Evolutionary conservation across 2,113 vertebrate species (phyloP).

Genomic region (Ictalurus furcatus): DNA sequence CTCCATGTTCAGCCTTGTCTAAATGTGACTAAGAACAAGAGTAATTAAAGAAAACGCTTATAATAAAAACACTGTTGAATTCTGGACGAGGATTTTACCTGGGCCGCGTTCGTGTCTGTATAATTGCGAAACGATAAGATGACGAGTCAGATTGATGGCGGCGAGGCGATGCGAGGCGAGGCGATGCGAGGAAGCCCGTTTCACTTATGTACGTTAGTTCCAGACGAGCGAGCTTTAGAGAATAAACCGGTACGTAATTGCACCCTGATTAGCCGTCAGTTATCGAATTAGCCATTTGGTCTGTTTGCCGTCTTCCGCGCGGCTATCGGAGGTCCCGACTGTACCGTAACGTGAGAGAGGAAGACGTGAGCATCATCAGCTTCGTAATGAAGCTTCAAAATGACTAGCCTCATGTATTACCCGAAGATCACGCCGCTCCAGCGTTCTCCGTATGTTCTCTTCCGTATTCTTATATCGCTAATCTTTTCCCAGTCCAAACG

Average conservation of each 20-base stretch:
- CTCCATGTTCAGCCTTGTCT: neutral
- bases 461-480: neutral
- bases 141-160: conserved; percentile 70
- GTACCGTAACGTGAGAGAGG: conserved; percentile 42
- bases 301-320: conserved; percentile 76
- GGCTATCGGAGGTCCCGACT: conserved; percentile 68
- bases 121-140: conserved; percentile 71
- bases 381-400: conserved; percentile 48
- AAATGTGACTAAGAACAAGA: neutral
- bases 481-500: neutral
- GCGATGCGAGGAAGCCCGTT: conserved; percentile 74
- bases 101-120: conserved; percentile 34
- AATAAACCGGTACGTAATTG: conserved; percentile 72
- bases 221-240: conserved; percentile 71
- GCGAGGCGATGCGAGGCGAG: conserved; percentile 70
- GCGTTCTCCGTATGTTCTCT: neutral
- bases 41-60: neutral
- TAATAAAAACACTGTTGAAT: neutral
- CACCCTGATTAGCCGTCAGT: conserved; percentile 78
- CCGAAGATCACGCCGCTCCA: neutral
- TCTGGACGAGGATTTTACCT: neutral
- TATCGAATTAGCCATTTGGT: conserved; percentile 78
- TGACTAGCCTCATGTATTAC: conserved; percentile 31
- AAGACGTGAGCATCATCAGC: conserved; percentile 37
- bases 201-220: conserved; percentile 72